Base-by-base conservation (phyloP, 2,113 vertebrate species). In the Maccullochella peelii region DNA sequence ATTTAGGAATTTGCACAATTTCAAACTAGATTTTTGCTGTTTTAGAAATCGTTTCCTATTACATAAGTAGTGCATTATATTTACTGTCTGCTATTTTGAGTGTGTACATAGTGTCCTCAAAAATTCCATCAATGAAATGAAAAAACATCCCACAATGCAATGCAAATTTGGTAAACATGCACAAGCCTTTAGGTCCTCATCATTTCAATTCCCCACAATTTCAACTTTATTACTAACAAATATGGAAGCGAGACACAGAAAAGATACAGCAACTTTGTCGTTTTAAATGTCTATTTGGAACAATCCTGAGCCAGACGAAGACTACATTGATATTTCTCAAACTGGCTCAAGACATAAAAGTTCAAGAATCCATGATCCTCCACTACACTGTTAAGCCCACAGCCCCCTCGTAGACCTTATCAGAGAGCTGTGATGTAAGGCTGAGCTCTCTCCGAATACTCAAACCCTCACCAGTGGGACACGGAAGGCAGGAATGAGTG, bases 401-500 rank as follows among this genome's bases (percentile, higher is more conserved):
- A 74, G 55, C 75, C 82, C 36, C 77, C 73, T 72, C n/a, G 66
- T 18, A 72, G 75, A 65, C 78, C 74, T 93, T 94, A 94, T 95
- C 93, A 85, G 62, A 73, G 23, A 71, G 84, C 84, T 70, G 77
- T 88, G 84, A 85, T 73, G 91, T 79, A 66, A 69, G 42, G 70
- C 84, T 76, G 75, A 62, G 85, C 85, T 73, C n/a, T 77, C 50
- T 36, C 38, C 12, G 65, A 87, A 70, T 33, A 86, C 92, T 87
- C 83, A 93, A 93, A 90, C 25, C 16, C 91, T 90, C 90, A 88
- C 69, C 54, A 83, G 4, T 55, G 83, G 84, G 79, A 74, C 84
- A 87, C 82, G 83, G 89, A 11, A 74, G 92, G 93, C 91, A 95
- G 81, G 90, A 91, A 87, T 89, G 84, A 86, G 74, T 40, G 74